phyloP scores from a whole-genome alignment of 2,888 invertebrate genomes.

The Aphodius sticticus region DNA sequence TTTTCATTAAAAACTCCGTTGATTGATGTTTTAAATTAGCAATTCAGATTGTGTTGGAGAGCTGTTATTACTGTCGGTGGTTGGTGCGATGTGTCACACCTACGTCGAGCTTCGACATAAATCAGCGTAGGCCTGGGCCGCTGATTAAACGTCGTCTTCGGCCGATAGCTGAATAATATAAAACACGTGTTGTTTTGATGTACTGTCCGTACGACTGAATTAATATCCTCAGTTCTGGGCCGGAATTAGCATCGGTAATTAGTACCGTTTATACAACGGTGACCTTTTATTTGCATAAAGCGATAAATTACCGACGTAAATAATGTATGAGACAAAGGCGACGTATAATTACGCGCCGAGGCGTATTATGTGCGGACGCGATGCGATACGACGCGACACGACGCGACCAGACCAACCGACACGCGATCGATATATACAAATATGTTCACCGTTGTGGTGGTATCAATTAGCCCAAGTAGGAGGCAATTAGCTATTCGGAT shows the following conservation, averaged over 20 bases:
- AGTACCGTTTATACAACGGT: conserved; percentile 29
- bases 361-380: not conserved
- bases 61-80: not conserved
- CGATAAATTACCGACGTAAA: conserved; percentile 31
- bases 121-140: not conserved
- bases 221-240: conserved; percentile 24
- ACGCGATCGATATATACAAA: conserved; percentile 10
- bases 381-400: conserved; percentile 14
- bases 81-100: conserved; percentile 4
- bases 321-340: conserved; percentile 33
- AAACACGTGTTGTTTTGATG: conserved; percentile 32
- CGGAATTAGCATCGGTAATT: conserved; percentile 32
- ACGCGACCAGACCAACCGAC: conserved; percentile 1
- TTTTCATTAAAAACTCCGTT: not conserved
- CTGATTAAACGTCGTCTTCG: not conserved
- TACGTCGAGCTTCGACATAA: not conserved
- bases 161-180: conserved; percentile 11
- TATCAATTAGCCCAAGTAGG: conserved; percentile 28
- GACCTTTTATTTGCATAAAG: conserved; percentile 31
- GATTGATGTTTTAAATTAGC: not conserved
- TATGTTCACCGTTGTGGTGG: conserved; percentile 10
- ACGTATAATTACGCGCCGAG: conserved; percentile 28
- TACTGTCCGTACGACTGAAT: conserved; percentile 23
- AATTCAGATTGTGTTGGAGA: not conserved
- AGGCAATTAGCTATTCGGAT: conserved; percentile 20